A percentile compares a stretch with the other conserved stretches of the same genome.
phyloP scores from a whole-genome alignment of 2,797 vertebrate genomes.

The Gymnoscopelus braueri region DNA sequence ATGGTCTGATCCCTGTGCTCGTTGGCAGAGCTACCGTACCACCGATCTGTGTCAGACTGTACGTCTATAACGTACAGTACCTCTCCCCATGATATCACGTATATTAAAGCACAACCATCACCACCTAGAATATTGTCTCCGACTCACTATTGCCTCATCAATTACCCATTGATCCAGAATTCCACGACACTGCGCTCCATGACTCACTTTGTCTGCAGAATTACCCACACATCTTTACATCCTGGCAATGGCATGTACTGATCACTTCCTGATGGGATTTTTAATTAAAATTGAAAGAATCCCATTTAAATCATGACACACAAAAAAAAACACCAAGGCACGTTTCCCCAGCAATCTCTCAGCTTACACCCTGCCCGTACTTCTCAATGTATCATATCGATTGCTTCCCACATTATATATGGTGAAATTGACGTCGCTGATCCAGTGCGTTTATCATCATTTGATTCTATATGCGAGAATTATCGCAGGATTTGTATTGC shows the following conservation, averaged over 20 bases:
- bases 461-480: conserved; percentile 43
- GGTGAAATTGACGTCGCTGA: conserved; percentile 55
- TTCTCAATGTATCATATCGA: conserved; percentile 55
- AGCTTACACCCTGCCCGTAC: conserved; percentile 40
- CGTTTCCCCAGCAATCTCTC: conserved; percentile 27
- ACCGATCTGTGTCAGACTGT: no score
- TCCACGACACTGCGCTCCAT: no score
- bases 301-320: no score
- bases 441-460: conserved; percentile 49
- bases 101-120: no score
- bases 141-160: no score
- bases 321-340: no score
- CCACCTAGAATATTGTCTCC: no score
- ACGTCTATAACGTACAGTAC: no score
- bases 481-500: conserved; percentile 34
- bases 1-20: no score
- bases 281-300: conserved; percentile 16
- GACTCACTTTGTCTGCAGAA: conserved; percentile 26
- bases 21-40: no score
- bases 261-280: conserved; percentile 46
- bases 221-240: conserved; percentile 58
- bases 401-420: conserved; percentile 23
- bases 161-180: no score
- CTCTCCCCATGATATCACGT: no score
- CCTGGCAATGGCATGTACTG: conserved; percentile 49